Evolutionary conservation across 2,113 vertebrate genomes (phyloP).

Genomic region (Scophthalmus maximus): DNA sequence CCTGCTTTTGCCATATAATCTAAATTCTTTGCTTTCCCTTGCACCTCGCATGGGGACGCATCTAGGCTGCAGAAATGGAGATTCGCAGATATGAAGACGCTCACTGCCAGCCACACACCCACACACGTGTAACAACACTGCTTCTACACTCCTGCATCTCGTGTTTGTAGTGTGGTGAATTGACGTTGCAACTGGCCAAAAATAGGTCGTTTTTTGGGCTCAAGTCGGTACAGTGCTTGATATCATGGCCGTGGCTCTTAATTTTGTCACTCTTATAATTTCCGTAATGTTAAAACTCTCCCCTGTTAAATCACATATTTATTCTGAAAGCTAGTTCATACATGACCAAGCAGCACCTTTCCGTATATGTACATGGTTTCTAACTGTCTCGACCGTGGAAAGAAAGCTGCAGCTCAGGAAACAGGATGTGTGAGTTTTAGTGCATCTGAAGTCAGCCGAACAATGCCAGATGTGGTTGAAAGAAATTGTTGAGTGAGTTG

Average conservation of each 20-base stretch:
- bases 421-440: conserved; percentile 77
- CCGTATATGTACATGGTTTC: conserved; percentile 72
- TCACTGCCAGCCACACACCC: conserved; percentile 49
- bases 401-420: conserved; percentile 67
- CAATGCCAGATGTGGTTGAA: not conserved
- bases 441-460: conserved; percentile 39
- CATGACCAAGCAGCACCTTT: not conserved
- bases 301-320: not conserved
- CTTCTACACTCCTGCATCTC: conserved; percentile 42
- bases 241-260: not conserved
- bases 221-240: not conserved
- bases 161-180: conserved; percentile 4
- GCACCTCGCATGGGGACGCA: conserved; percentile 50
- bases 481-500: not conserved
- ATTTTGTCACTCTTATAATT: not conserved
- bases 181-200: not conserved
- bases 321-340: not conserved
- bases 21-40: conserved; percentile 73
- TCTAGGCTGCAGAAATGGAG: conserved; percentile 49
- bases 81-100: conserved; percentile 44
- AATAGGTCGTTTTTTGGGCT: conserved; percentile 8
- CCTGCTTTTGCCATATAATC: conserved; percentile 61
- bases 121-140: conserved; percentile 47
- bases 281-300: not conserved
- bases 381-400: conserved; percentile 51